Evolutionary conservation across 2,113 vertebrate genomes (phyloP).

Genomic region (Zosterops pallidus): DNA sequence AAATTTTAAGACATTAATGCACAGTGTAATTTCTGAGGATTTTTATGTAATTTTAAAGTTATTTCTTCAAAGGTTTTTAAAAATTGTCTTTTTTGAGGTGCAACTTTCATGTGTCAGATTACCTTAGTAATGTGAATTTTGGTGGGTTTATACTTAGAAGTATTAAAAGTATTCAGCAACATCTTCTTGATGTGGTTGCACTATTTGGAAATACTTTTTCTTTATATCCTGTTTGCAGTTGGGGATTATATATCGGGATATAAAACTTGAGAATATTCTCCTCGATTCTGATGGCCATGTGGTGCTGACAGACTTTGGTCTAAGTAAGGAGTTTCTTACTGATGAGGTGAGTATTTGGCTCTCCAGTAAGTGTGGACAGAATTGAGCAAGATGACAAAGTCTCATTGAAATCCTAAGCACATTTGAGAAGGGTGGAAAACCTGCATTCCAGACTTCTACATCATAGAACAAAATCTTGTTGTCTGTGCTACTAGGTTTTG

Average conservation of each 20-base stretch:
- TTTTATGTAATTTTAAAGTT: neutral
- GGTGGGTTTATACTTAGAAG: neutral
- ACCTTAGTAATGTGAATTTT: neutral
- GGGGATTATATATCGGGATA: slow-evolving; percentile 96
- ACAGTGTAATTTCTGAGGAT: neutral
- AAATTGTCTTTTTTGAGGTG: neutral
- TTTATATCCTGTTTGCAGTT: slow-evolving; percentile 78
- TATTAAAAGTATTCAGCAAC: neutral
- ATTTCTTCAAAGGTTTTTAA: neutral
- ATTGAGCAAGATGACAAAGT: neutral
- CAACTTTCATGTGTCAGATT: neutral
- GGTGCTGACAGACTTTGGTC: slow-evolving; percentile 96
- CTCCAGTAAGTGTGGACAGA: neutral
- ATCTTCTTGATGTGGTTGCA: neutral
- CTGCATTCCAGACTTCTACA: neutral
- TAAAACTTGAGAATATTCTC: slow-evolving; percentile 98
- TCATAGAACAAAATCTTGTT: neutral
- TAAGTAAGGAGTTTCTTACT: slow-evolving; percentile 95
- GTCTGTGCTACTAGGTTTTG: neutral
- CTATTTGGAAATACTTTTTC: slow-evolving; percentile 14
- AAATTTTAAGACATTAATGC: neutral
- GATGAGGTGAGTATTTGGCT: slow-evolving; percentile 87
- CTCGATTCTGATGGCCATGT: slow-evolving; percentile 94
- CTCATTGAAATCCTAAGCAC: neutral
- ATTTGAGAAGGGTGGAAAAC: neutral